Evolutionary conservation across 2,113 vertebrate species (phyloP).

Genomic region (Xiphophorus hellerii): DNA sequence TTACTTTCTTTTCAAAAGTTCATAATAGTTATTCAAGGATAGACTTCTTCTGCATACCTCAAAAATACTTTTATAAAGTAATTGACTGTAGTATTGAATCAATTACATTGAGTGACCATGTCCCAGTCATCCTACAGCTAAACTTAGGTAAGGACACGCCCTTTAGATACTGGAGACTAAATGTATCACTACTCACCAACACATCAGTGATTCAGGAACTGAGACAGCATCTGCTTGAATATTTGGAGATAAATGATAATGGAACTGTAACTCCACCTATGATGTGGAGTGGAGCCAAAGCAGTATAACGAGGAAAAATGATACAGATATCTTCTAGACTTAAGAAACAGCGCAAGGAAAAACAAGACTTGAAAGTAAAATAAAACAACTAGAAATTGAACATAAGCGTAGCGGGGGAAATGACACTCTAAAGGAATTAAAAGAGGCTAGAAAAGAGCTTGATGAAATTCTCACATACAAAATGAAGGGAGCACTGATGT

Average conservation of each 20-base stretch:
- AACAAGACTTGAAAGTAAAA: background rate
- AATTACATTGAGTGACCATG: conserved; percentile 16
- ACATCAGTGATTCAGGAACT: background rate
- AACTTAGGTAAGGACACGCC: background rate
- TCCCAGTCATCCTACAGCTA: background rate
- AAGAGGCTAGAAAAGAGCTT: no score
- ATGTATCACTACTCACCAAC: conserved; percentile 16
- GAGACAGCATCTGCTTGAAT: conserved; percentile 14
- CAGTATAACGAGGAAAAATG: conserved; percentile 6
- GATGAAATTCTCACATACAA: background rate
- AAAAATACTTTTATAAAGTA: background rate
- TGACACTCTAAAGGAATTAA: no score
- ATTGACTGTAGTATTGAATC: conserved; percentile 1
- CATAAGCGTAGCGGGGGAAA: no score
- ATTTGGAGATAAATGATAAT: conserved; percentile 26
- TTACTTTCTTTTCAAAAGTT: background rate
- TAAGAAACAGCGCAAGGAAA: background rate
- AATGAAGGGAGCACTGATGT: background rate
- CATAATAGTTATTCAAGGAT: no score
- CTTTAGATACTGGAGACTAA: conserved; percentile 12
- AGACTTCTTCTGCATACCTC: background rate
- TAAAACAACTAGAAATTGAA: no score
- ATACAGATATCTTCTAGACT: background rate
- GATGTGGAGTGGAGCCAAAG: background rate
- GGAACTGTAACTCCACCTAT: background rate